phyloP scores from a whole-genome alignment of 2,797 vertebrate species.

The Thripadectes ignobilis region DNA sequence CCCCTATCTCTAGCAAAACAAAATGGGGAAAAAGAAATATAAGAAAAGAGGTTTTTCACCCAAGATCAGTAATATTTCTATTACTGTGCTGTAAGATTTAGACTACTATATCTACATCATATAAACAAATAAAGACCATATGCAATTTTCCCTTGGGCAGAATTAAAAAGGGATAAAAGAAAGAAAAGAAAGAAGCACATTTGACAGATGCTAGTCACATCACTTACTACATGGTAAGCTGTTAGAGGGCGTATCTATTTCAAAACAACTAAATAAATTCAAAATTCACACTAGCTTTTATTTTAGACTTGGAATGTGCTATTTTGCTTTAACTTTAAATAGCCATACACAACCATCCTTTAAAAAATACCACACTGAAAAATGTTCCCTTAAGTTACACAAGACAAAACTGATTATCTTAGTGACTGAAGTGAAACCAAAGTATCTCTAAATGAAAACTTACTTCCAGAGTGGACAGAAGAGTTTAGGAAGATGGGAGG shows the following conservation, averaged over 20 bases:
- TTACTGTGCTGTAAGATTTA: background rate
- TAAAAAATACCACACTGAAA: background rate
- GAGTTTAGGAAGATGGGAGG: background rate
- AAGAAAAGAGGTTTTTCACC: background rate
- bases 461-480: background rate
- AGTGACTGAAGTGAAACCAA: background rate
- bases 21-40: background rate
- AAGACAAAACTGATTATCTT: background rate
- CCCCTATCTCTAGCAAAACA: background rate
- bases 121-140: conserved; percentile 10
- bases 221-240: conserved; percentile 1
- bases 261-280: conserved; percentile 53
- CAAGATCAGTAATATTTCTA: background rate
- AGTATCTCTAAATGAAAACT: background rate
- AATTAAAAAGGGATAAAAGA: background rate
- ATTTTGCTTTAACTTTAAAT: conserved; percentile 31
- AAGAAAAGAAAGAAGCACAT: background rate
- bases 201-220: conserved; percentile 25
- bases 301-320: conserved; percentile 31
- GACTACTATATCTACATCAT: background rate
- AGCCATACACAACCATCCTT: background rate
- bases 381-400: background rate
- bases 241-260: background rate
- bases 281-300: conserved; percentile 52
- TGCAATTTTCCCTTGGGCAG: background rate